Percentiles rank a stretch among this genome's conserved stretches.
Evolutionary conservation across 2,888 invertebrate genomes (phyloP).

Genomic region (Oegoconia quadripuncta): DNA sequence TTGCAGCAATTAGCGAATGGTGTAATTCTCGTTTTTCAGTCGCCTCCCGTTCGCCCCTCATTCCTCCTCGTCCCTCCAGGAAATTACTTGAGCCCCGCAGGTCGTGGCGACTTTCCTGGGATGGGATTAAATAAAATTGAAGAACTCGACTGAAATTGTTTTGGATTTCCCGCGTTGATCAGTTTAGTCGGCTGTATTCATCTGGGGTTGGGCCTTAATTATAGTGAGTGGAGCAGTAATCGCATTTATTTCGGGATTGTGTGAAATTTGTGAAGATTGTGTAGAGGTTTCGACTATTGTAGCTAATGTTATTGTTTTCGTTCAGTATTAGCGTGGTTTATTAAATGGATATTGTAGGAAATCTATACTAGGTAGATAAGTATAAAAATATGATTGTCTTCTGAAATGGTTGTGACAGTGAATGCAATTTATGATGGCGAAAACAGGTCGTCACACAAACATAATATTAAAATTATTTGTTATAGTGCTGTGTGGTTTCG

Average conservation of each 20-base stretch:
- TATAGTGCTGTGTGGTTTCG: too few species aligned
- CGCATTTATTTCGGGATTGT: conserved; percentile 44
- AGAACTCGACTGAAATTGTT: conserved; percentile 68
- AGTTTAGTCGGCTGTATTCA: conserved; percentile 47
- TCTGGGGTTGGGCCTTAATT: conserved; percentile 54
- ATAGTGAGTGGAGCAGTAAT: conserved; percentile 62
- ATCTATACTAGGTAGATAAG: too few species aligned
- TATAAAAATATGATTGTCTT: too few species aligned
- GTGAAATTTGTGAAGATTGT: conserved; percentile 26
- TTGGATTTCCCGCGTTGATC: conserved; percentile 61
- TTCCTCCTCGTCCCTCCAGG: conserved; percentile 42
- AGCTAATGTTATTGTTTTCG: conserved; percentile 18
- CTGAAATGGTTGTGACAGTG: too few species aligned
- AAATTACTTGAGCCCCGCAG: conserved; percentile 71
- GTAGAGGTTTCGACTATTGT: conserved; percentile 10
- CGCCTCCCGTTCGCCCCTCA: conserved; percentile 37
- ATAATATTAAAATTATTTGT: too few species aligned
- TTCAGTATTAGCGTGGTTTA: background rate
- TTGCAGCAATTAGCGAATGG: conserved; percentile 77
- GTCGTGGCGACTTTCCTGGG: conserved; percentile 60
- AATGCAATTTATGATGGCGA: too few species aligned
- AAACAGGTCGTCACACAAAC: too few species aligned
- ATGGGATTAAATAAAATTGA: conserved; percentile 72
- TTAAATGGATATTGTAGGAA: too few species aligned
- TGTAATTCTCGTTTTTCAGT: conserved; percentile 75